A percentile compares a stretch with the other conserved stretches of the same genome.
These are phyloP conservation scores for Cerceris ruficornis DNA, from an alignment of 2,888 invertebrate genomes.

Conservation along the genomic window DNA sequence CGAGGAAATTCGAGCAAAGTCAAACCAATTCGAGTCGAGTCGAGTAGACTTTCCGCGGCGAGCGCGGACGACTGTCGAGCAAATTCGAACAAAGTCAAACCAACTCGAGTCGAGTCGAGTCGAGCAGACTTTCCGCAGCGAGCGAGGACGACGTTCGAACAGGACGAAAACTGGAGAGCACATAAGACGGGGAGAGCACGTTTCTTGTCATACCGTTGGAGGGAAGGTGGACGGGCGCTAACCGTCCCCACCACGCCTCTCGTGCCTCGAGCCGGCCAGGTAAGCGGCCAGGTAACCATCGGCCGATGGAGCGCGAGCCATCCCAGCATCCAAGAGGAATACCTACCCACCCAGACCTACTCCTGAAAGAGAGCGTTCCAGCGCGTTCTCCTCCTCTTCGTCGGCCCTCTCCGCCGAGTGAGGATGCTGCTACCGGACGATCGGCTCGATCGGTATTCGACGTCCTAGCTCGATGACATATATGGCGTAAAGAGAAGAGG, in stretches of 20 bases:
- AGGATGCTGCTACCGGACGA: slow-evolving; percentile 57
- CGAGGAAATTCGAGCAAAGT: neutral
- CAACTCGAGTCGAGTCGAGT: neutral
- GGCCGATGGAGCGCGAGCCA: slow-evolving; percentile 46
- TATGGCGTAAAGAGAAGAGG: slow-evolving; percentile 42
- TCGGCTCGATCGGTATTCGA: slow-evolving; percentile 63
- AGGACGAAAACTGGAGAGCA: slow-evolving; percentile 59
- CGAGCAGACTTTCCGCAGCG: slow-evolving; percentile 41
- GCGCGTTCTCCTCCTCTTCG: slow-evolving; percentile 8
- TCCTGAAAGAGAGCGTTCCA: slow-evolving; percentile 48
- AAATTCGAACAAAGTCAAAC: neutral
- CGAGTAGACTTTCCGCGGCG: no score
- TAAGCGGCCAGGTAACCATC: slow-evolving; percentile 5
- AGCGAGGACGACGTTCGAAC: slow-evolving; percentile 56
- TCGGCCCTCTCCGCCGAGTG: slow-evolving; percentile 43
- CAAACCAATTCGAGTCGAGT: no score
- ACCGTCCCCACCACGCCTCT: slow-evolving; percentile 54
- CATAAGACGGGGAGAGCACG: slow-evolving; percentile 60
- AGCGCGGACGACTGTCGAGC: neutral
- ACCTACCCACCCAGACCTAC: slow-evolving; percentile 21
- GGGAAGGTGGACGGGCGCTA: slow-evolving; percentile 58
- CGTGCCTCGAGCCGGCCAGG: slow-evolving; percentile 29
- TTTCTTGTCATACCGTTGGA: slow-evolving; percentile 66
- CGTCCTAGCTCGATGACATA: slow-evolving; percentile 59
- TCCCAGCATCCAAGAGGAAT: slow-evolving; percentile 61